Base-by-base conservation (phyloP, 2,113 vertebrate species). In the Microtus oregoni region DNA sequence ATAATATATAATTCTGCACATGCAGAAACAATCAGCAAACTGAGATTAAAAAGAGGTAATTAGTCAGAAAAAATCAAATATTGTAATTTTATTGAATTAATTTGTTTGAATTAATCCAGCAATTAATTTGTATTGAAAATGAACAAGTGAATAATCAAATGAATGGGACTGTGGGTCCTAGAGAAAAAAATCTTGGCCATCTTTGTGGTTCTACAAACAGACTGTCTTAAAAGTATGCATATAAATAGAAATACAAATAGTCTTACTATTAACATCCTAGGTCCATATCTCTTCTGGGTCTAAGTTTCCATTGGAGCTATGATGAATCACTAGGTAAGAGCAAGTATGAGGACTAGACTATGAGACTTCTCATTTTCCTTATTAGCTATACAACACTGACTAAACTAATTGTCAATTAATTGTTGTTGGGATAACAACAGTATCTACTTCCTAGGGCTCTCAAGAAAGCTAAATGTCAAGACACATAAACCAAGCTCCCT, bases 181-280 rank as follows among this genome's bases (percentile, higher is more conserved):
- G 50, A 85, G 52, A 14, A 94, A 89, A 38, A 38, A 78, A 44
- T 61, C 24, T 78, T 86, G 24, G 55, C 58, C 28, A 63, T 85
- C 32, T n/a, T 63, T 85, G 47, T 61, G 44, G 24, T 79, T 15
- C 38, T 76, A 63, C 1, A 79, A 85, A 70, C 13, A 85, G 47
- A 35, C 13, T 10, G 24, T 95, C 38, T 94, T 75, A 79, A 95
- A 96, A 52, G 47, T 15, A 94, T 61, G 79, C 35, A 61, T 70
- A 55, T 35, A 90, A 78, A 52, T 70, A 75, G 61, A 28, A 73
- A 70, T 24, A 52, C 20, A 63, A 85, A 86, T 22, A 75, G 15
- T 24, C 19, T 68, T 65, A 70, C 65, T 20, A 81, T 8, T 72
- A 58, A 32, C 17, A 7, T 85, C 67, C 87, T 19, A 2, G 89